Base-by-base conservation (phyloP, 2,888 invertebrate genomes). In the Nomada fabriciana region DNA sequence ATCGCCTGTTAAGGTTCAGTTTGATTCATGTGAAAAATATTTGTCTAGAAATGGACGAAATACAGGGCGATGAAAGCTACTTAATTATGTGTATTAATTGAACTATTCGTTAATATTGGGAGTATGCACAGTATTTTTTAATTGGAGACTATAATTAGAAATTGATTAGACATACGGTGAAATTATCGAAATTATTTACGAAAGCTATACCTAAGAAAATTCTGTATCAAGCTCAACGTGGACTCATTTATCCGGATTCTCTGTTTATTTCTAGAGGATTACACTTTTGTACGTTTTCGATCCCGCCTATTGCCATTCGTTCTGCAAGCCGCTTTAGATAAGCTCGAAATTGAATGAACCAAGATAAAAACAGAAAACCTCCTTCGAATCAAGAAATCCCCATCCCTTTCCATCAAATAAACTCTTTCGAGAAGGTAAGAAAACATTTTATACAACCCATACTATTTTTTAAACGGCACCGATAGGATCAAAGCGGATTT, bases 181-280 rank as follows among this genome's bases (percentile, higher is more conserved):
- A 36, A 15, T 52, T 52, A 52, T n/a, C 15, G n/a, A 10, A n/a
- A 25, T 23, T 23, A n/a, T 53, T 67, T 15, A 5, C 59, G 47
- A 70, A 63, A 43, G 63, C 23, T 36, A 23, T 36, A 23, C 53
- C 53, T 52, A 63, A 42, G 25, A 23, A 61, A 43, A 47, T 47
- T 42, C 15, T 2, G 42, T 4, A 61, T 42, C 42, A 23, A 61
- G n/a, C 10, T 11, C 15, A 15, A 53, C 23, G 23, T 3, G 61
- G 25, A 72, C n/a, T 42, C 23, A 47, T 43, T 61, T 55, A 47
- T 55, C 20, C 20, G 20, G 10, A 55, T 61, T 47, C 18, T 25
- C 76, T 29, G 29, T 47, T 68, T 69, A 76, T 63, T 29, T 63
- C 25, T 9, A 2, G 18, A 50, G 36, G 63, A 61, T 69, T 63